These are phyloP conservation scores for Protodeltote pygarga DNA, from an alignment of 2,888 invertebrate species.

Conservation along the genomic window DNA sequence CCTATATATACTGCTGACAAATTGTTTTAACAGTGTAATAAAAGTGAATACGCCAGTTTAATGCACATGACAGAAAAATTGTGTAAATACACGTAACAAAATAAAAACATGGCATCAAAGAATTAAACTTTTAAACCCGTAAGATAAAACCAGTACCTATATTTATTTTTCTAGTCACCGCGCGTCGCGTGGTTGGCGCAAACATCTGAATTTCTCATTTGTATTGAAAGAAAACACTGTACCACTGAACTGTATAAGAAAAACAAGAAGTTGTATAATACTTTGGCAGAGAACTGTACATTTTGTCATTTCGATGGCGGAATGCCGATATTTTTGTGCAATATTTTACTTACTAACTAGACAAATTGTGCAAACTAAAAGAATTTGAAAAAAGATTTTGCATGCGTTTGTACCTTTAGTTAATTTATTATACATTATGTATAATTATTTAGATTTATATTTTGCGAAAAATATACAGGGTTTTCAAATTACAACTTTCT, in stretches of 20 bases:
- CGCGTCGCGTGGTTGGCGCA: conserved; percentile 41
- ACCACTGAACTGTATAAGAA: conserved; percentile 22
- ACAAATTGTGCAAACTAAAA: conserved; percentile 3
- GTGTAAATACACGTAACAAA: conserved; percentile 6
- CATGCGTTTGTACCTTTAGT: no score
- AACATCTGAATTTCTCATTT: conserved; percentile 41
- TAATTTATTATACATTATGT: no score
- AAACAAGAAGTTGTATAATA: conserved; percentile 36
- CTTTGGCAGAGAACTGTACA: conserved; percentile 31
- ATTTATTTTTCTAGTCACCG: conserved; percentile 39
- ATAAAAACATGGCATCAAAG: conserved; percentile 9
- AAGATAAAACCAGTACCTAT: conserved; percentile 35
- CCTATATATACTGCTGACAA: no score
- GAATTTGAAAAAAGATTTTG: no score
- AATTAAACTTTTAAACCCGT: conserved; percentile 25
- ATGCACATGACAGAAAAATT: conserved; percentile 3
- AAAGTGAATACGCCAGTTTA: neutral
- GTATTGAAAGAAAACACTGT: conserved; percentile 49
- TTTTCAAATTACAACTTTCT: no score
- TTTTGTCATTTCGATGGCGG: conserved; percentile 12
- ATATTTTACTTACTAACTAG: conserved; percentile 6
- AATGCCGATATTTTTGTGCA: conserved; percentile 15
- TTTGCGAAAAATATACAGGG: no score
- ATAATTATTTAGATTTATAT: no score
- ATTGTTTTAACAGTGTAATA: neutral